These are phyloP conservation scores for Cheumatopsyche charites DNA, from an alignment of 1,140 invertebrate species.

Conservation along the genomic window DNA sequence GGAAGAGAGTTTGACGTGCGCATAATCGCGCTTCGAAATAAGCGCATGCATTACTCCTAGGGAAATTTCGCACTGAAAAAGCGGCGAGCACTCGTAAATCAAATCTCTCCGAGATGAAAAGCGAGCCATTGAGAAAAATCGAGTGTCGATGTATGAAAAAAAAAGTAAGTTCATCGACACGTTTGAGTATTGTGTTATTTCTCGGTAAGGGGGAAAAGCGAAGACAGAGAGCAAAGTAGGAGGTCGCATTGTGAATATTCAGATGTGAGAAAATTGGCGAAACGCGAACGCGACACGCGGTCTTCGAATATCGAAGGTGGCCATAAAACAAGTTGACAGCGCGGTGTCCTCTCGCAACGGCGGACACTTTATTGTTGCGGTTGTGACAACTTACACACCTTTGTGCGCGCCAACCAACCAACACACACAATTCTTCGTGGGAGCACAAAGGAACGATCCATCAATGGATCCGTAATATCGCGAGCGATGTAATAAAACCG, in stretches of 20 bases:
- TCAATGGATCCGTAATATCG: slow-evolving; percentile 23
- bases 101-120: not conserved
- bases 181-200: too few species aligned
- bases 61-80: not conserved
- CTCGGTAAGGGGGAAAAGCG: too few species aligned
- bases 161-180: too few species aligned
- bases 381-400: slow-evolving; percentile 36
- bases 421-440: slow-evolving; percentile 7
- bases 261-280: slow-evolving; percentile 2
- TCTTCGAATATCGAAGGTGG: slow-evolving; percentile 29
- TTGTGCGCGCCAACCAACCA: slow-evolving; percentile 20
- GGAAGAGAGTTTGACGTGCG: slow-evolving; percentile 6
- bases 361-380: slow-evolving; percentile 41
- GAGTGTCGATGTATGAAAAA: too few species aligned
- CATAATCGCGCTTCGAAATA: slow-evolving; percentile 19
- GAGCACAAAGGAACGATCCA: slow-evolving; percentile 31
- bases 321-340: slow-evolving; percentile 43
- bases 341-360: slow-evolving; percentile 10
- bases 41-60: slow-evolving; percentile 9
- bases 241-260: slow-evolving; percentile 4
- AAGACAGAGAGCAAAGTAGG: slow-evolving; percentile 1
- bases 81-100: not conserved
- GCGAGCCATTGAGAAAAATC: too few species aligned
- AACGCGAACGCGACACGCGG: not conserved
- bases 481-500: slow-evolving; percentile 17